Percentiles rank a stretch among this genome's conserved stretches.
These are phyloP conservation scores for Chanos chanos DNA, from an alignment of 2,797 vertebrate genomes.

Conservation along the genomic window DNA sequence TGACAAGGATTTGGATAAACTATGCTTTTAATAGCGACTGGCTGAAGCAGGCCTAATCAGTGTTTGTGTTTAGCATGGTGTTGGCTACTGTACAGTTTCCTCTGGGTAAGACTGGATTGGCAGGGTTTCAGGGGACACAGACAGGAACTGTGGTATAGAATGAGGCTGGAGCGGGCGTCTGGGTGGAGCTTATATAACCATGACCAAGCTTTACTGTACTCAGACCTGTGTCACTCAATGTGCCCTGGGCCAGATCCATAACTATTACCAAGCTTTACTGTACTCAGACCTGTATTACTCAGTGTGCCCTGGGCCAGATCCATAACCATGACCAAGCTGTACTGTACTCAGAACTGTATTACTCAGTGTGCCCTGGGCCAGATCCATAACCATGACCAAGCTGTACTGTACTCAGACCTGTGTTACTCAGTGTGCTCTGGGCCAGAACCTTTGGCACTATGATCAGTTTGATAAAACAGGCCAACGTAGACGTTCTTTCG, in stretches of 20 bases:
- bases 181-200: not conserved
- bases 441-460: no score
- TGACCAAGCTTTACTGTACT: no score
- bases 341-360: no score
- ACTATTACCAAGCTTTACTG: not conserved
- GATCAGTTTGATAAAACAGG: no score
- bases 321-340: not conserved
- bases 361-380: not conserved
- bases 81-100: slow-evolving; percentile 18
- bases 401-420: no score
- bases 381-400: not conserved
- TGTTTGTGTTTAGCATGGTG: slow-evolving; percentile 16
- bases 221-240: no score
- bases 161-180: not conserved
- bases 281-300: no score
- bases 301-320: no score
- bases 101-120: slow-evolving; percentile 1
- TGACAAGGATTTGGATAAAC: slow-evolving; percentile 1
- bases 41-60: slow-evolving; percentile 20
- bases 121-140: slow-evolving; percentile 6
- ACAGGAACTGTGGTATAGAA: slow-evolving; percentile 4
- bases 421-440: not conserved
- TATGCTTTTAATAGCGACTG: slow-evolving; percentile 12
- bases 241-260: no score
- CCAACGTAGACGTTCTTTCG: no score